Percentiles rank a stretch among this genome's conserved stretches.
Conservation (phyloP, 2,113 vertebrate species). For the Phrynosoma platyrhinos region DNA sequence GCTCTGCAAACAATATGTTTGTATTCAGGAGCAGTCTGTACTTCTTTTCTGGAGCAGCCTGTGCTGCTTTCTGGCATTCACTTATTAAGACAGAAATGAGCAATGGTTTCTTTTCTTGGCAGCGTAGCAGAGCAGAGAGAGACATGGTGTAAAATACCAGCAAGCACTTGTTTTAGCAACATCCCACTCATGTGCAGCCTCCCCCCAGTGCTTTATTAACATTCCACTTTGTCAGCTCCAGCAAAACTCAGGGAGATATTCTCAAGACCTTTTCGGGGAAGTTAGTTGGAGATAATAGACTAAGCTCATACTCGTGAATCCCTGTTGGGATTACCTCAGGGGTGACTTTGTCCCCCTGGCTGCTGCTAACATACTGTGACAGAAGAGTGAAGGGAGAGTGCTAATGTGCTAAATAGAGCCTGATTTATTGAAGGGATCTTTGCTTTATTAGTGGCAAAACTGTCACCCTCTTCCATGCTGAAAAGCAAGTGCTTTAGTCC, state of each 20-base stretch:
- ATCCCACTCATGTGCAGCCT: conserved; percentile 56
- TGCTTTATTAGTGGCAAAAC: conserved; percentile 55
- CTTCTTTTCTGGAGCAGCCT: neutral
- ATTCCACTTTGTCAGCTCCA: conserved; percentile 58
- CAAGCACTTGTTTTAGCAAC: conserved; percentile 61
- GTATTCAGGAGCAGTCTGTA: neutral
- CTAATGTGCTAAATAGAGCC: conserved; percentile 60
- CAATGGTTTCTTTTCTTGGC: neutral
- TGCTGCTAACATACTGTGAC: conserved; percentile 60
- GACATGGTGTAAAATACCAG: conserved; percentile 33
- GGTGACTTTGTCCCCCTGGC: conserved; percentile 31
- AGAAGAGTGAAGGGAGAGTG: conserved; percentile 52
- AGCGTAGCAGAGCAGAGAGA: conserved; percentile 28
- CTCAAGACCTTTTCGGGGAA: conserved; percentile 56
- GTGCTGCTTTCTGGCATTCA: neutral
- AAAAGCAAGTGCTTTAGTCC: conserved; percentile 45
- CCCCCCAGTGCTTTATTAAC: conserved; percentile 57
- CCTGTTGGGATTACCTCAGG: conserved; percentile 54
- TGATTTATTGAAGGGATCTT: conserved; percentile 51
- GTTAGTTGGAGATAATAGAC: conserved; percentile 44
- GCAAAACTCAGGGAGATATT: conserved; percentile 57
- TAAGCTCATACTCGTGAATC: conserved; percentile 47
- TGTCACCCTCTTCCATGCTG: conserved; percentile 31
- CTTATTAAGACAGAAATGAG: conserved; percentile 51
- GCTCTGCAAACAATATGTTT: neutral